Base-by-base conservation (phyloP, 2,113 vertebrate species). In the Sebastes schlegelii region DNA sequence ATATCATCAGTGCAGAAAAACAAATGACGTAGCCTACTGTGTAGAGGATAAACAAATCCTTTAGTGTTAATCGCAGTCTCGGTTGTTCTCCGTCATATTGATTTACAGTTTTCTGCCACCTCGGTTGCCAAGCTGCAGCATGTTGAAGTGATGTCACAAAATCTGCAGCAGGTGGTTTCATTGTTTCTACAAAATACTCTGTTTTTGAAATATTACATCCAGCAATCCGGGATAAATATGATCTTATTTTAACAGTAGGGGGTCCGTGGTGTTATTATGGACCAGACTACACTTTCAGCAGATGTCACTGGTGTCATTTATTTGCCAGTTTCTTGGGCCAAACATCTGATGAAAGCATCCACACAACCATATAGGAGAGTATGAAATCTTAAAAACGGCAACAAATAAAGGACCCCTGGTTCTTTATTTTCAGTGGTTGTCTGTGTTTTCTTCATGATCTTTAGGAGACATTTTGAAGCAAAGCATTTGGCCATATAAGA, bases 91-190 rank as follows among this genome's bases (percentile, higher is more conserved):
- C 3, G 10, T 64, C 74, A 19, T 14, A 21, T 73, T 79, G 34
- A 58, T 58, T 43, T 9, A 14, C 61, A 48, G 23, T 75, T 54
- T 19, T 58, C 57, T 63, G 46, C 63, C 23, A 12, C 57, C 13
- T 68, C 69, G 1, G 49, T 61, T n/a, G 82, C 75, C 82, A 77
- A 70, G 23, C 48, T 2, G 55, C 80, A 78, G 49, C 74, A 7
- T 75, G 72, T 74, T 46, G 60, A 55, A 74, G 51, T 87, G 86
- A 90, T 73, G 85, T 86, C 86, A 90, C 67, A 19, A 57, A 91
- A 86, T 89, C 77, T 83, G 85, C 23, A 88, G 86, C 91, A 94
- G 91, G 86, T 93, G 88, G 82, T 80, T 58, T 88, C 83, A 83
- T 93, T 93, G 89, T 93, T 80, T 74, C 8, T 2, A 14, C 48